Base-by-base conservation (phyloP, 2,888 invertebrate genomes). In the Oconnorella tubifera region DNA sequence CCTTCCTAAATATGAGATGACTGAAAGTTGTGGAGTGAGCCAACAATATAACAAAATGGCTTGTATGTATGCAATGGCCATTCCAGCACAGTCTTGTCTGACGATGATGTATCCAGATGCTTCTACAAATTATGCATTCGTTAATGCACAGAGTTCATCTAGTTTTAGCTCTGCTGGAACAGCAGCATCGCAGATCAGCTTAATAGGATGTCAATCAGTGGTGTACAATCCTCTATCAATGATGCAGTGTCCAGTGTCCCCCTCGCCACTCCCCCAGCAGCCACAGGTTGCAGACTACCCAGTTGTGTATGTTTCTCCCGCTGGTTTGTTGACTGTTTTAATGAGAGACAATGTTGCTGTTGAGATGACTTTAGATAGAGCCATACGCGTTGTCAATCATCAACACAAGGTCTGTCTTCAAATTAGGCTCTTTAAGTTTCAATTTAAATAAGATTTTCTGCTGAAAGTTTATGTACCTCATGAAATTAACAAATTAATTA, bases 351-450 rank as follows among this genome's bases (percentile, higher is more conserved):
- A 80, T 57, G 75, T 83, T 10, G 75, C 80, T 10, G 77, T 83
- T 4, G 83, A 83, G 67, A 77, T 83, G 74, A 80, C 81, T 19
- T 72, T 80, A 6, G 83, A 83, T 69, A 73, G 77, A 27, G 77
- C 80, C 2, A 74, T 83, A 32, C 78, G 83, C 2, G 74, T 83
- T 33, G 79, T 83, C 31, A 80, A 79, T 63, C 80, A 40, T 19
- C 40, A 40, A 40, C 40, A 40, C 40, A 40, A 40, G 40, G 40
- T 40, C 40, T 40, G 40, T 19, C 40, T 40, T 10, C 40, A 40
- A 14, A 14, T 40, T 40, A 40, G n/a, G n/a, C n/a, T n/a, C n/a
- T n/a, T n/a, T n/a, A n/a, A n/a, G n/a, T n/a, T n/a, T n/a, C n/a
- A n/a, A n/a, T n/a, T n/a, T n/a, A n/a, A n/a, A n/a, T n/a, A n/a